Base-by-base conservation (phyloP, 2,797 vertebrate genomes). In the Botia kubotai region DNA sequence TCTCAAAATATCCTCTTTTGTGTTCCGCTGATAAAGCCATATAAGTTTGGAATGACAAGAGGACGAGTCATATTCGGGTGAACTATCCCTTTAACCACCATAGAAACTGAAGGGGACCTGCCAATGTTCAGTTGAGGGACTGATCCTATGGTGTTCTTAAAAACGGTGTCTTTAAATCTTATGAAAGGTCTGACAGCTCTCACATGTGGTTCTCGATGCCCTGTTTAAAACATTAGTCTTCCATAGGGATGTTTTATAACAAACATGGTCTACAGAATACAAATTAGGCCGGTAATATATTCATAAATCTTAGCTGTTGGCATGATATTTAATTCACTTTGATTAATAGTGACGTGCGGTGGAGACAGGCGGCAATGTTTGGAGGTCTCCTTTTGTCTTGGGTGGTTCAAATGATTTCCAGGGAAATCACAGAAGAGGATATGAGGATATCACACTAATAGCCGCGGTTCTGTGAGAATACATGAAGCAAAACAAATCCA, bases 261-360 rank as follows among this genome's bases (percentile, higher is more conserved):
- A 93, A 93, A 92, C 89, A 90, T 89, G 91, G 93, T 92, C 89
- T 90, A 90, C 89, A 81, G 92, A 93, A 93, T 94, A 92, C 90
- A 92, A 93, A 94, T 93, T 89, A 94, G 89, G 86, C 85, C 85
- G 82, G 86, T 94, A 93, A 94, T 93, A 92, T 93, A 95, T 94
- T 93, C 92, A 92, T 93, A 93, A 94, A 93, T 93, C 92, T 93
- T 89, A 86, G 89, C 89, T 91, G 87, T 90, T 90, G 91, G 90
- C 90, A 91, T 90, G 88, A 85, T 83, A 86, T 93, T 93, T 93
- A 94, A 94, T 94, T 93, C 91, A 90, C 89, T 93, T 92, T 94
- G 93, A 95, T 94, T 94, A 93, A 94, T 92, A 91, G 89, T 90
- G 91, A 91, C 90, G 80, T 88, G 89, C 83, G 89, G 85, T 84